phyloP scores from a whole-genome alignment of 1,140 invertebrate genomes.

The Episyrphus balteatus region DNA sequence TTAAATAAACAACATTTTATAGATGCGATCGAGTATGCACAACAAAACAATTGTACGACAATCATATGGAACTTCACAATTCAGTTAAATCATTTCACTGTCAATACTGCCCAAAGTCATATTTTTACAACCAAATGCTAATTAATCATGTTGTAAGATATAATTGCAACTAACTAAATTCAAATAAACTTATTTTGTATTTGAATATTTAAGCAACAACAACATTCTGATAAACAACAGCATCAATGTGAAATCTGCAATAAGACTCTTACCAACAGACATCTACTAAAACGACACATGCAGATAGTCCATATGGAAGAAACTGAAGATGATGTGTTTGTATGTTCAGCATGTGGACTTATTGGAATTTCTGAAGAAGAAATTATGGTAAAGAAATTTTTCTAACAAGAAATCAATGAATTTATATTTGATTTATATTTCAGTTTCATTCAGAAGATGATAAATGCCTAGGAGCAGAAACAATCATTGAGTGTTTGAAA shows the following conservation, averaged over 20 bases:
- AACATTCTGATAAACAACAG: slow-evolving; percentile 12
- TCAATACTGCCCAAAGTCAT: slow-evolving; percentile 14
- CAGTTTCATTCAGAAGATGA: slow-evolving; percentile 2
- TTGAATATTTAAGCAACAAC: slow-evolving; percentile 14
- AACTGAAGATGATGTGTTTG: slow-evolving; percentile 5
- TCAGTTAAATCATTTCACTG: slow-evolving; percentile 15
- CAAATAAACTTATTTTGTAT: background rate
- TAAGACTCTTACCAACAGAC: no score
- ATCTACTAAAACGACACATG: no score
- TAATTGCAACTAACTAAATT: background rate
- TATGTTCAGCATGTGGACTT: slow-evolving; percentile 20
- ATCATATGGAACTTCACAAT: slow-evolving; percentile 17
- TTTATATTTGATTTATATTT: background rate
- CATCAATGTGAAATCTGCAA: no score
- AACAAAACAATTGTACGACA: slow-evolving; percentile 11
- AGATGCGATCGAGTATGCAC: slow-evolving; percentile 31
- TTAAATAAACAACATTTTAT: background rate
- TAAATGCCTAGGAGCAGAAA: slow-evolving; percentile 9
- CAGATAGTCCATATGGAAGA: no score
- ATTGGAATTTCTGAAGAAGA: slow-evolving; percentile 11
- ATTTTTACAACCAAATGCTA: slow-evolving; percentile 16
- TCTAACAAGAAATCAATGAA: background rate
- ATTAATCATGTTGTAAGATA: slow-evolving; percentile 19
- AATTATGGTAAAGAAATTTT: slow-evolving; percentile 8
- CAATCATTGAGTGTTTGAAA: slow-evolving; percentile 11